Base-by-base conservation (phyloP, 2,797 vertebrate genomes). In the Pelochelys cantorii region DNA sequence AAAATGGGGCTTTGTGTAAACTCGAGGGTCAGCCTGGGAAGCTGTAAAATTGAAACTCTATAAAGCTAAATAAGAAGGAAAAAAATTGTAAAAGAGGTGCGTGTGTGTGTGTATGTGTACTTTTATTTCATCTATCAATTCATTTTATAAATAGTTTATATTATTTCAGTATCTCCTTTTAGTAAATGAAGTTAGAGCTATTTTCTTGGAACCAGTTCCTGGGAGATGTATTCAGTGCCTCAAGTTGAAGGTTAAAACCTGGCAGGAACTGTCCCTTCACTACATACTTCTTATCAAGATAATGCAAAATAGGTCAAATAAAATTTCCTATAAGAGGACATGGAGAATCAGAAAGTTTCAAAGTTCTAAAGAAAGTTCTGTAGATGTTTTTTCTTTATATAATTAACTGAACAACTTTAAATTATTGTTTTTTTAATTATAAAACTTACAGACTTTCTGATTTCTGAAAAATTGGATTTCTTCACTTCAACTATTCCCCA, bases 151-250 rank as follows among this genome's bases (percentile, higher is more conserved):
- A 25, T 3, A 59, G n/a, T 25, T 92, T 2, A 18, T 22, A 59
- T 60, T 79, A 71, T 9, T 90, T 10, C 22, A 88, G 29, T 5
- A 60, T 31, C 82, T 94, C 52, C 81, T 93, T 84, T 59, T 6
- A 62, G 84, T 48, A 6, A 88, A 3, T 90, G 84, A 42, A 83
- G 2, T 11, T 81, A 71, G 25, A 94, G 84, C 78, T 18, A 65
- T 7, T 52, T 4, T 74, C 88, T 83, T 52, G 57, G 11, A 9
- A 65, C 34, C 68, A 80, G 9, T 57, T 89, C 56, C 42, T 4
- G 25, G 80, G 17, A 23, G 71, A 37, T 2, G 3, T 57, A 29
- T 55, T 87, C 55, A 84, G 84, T 27, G 92, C 68, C 34, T 81
- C 18, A 74, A 80, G 29, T 89, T 37, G 34, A 74, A 23, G 84